phyloP scores from a whole-genome alignment of 1,140 invertebrate genomes.

The Anoplophora glabripennis region DNA sequence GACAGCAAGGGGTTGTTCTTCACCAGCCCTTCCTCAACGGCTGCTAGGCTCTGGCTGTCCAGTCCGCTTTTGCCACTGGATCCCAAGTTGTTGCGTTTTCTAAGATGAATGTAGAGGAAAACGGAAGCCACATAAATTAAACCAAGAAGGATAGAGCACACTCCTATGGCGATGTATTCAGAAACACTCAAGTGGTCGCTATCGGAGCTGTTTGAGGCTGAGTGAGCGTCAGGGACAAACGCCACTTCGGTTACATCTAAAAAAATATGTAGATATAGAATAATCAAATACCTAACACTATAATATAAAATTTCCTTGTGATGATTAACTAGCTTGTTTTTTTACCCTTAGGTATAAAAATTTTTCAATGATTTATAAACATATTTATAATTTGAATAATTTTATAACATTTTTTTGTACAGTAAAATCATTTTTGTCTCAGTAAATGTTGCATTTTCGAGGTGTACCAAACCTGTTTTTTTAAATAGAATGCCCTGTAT shows the following conservation, averaged over 20 bases:
- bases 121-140: constrained; percentile 81
- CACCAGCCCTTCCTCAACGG: constrained; percentile 59
- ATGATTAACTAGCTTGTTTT: no score
- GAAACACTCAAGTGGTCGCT: constrained; percentile 58
- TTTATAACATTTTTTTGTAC: no score
- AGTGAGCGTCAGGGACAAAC: constrained; percentile 66
- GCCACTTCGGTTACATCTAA: constrained; percentile 75
- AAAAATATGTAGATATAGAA: constrained; percentile 32
- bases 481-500: no score
- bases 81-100: constrained; percentile 36
- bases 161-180: constrained; percentile 78
- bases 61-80: constrained; percentile 33
- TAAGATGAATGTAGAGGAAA: constrained; percentile 72
- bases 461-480: no score
- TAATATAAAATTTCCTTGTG: no score
- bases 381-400: no score
- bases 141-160: constrained; percentile 74
- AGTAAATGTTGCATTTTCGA: no score
- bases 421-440: no score
- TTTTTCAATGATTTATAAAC: no score
- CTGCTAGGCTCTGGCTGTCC: constrained; percentile 40
- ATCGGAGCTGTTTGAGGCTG: constrained; percentile 48
- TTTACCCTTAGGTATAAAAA: no score
- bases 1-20: constrained; percentile 73
- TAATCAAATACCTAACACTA: no score